Evolutionary conservation across 2,888 invertebrate species (phyloP).

Genomic region (Oscheius myriophilus): DNA sequence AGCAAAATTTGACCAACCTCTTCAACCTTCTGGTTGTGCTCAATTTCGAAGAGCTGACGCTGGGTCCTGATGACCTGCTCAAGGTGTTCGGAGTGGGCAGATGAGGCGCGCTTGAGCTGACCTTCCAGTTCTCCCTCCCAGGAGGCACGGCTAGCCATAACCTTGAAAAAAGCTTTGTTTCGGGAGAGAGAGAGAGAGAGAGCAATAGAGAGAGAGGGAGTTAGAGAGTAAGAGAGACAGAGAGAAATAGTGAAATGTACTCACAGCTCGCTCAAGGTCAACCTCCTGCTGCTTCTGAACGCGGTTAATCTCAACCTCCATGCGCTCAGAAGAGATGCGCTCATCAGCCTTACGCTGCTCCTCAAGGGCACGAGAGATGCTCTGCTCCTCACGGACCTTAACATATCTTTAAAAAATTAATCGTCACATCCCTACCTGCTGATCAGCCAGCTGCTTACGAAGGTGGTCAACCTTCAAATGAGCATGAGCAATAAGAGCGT

Average conservation of each 20-base stretch:
- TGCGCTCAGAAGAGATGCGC: constrained; percentile 73
- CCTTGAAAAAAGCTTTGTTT: constrained; percentile 26
- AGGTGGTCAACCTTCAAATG: constrained; percentile 82
- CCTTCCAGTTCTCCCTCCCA: constrained; percentile 79
- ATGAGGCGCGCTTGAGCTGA: constrained; percentile 85
- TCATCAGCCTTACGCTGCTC: constrained; percentile 77
- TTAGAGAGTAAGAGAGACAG: no score
- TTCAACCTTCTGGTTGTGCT: constrained; percentile 75
- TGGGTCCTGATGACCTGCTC: constrained; percentile 76
- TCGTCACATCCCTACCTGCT: constrained; percentile 74
- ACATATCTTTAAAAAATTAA: constrained; percentile 1
- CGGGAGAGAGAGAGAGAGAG: no score
- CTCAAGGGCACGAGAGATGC: constrained; percentile 78
- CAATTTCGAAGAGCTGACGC: constrained; percentile 76
- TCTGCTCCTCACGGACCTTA: constrained; percentile 77
- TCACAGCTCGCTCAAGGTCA: constrained; percentile 56
- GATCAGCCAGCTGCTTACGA: constrained; percentile 80
- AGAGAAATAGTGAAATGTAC: constrained; percentile 2
- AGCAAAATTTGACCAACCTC: constrained; percentile 33
- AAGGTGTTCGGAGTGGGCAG: constrained; percentile 82
- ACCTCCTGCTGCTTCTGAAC: constrained; percentile 46
- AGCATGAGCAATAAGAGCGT: constrained; percentile 83
- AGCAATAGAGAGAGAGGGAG: no score
- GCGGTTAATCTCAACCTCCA: constrained; percentile 79
- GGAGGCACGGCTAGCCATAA: constrained; percentile 35